These are phyloP conservation scores for Helogale parvula DNA, from an alignment of 2,113 vertebrate species.

Conservation along the genomic window DNA sequence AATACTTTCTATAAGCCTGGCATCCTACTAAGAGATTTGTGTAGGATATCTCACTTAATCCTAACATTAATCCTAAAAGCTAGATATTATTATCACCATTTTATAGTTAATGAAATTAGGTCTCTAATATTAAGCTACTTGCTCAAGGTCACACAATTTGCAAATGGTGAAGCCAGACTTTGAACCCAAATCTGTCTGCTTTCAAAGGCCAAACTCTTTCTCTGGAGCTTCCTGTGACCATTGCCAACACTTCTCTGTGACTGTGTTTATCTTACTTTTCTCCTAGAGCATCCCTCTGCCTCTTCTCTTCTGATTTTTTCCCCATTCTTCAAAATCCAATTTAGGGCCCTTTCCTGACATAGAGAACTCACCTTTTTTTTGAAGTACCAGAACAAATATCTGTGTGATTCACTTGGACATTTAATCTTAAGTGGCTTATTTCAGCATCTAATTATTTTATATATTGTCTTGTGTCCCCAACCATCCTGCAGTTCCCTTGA, in stretches of 20 bases:
- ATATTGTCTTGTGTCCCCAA: not conserved
- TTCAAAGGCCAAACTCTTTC: not conserved
- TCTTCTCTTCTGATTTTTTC: not conserved
- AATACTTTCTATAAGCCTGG: slow-evolving; percentile 36
- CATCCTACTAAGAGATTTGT: slow-evolving; percentile 8
- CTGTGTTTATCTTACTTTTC: not conserved
- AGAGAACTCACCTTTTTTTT: not conserved
- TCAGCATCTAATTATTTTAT: slow-evolving; percentile 31
- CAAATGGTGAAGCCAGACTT: not conserved
- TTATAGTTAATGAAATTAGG: slow-evolving; percentile 40
- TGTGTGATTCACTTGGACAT: not conserved
- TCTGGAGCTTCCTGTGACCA: not conserved
- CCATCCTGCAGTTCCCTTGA: not conserved
- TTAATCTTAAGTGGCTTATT: slow-evolving; percentile 11
- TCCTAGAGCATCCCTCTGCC: not conserved
- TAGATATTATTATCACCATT: slow-evolving; percentile 6
- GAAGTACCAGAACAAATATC: not conserved
- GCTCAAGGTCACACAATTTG: slow-evolving; percentile 23
- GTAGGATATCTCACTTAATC: slow-evolving; percentile 53
- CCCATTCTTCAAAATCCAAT: not conserved
- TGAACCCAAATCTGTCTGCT: not conserved
- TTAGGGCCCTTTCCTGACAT: not conserved
- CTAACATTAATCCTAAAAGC: slow-evolving; percentile 46
- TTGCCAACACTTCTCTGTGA: not conserved
- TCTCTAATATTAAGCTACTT: slow-evolving; percentile 31